Conservation (phyloP, 2,113 vertebrate species). For the Corythornis vintsioides region DNA sequence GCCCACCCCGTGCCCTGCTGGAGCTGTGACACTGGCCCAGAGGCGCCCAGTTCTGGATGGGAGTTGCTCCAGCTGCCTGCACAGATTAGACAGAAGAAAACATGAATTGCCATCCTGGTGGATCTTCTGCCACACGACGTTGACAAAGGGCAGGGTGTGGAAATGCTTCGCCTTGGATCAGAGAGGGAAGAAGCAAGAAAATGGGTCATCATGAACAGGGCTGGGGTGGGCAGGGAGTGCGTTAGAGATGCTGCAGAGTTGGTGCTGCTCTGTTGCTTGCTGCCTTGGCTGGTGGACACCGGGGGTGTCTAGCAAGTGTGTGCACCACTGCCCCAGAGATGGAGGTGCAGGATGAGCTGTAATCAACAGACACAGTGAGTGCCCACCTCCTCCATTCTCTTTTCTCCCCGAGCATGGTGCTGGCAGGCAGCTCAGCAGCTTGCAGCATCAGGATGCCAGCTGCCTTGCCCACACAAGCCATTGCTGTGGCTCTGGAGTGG, state of each 20-base stretch:
- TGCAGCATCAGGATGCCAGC: background rate
- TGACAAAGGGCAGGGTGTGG: constrained; percentile 39
- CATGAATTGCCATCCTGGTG: constrained; percentile 33
- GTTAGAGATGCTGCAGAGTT: background rate
- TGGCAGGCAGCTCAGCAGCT: background rate
- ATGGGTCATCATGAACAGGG: constrained; percentile 1
- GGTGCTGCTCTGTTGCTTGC: background rate
- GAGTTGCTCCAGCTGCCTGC: constrained; percentile 40
- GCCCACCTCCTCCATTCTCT: background rate
- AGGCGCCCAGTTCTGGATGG: background rate
- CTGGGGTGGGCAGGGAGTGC: background rate
- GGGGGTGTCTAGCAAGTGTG: no score
- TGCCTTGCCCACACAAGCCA: background rate
- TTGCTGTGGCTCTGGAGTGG: background rate
- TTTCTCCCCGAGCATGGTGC: background rate
- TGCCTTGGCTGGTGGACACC: background rate
- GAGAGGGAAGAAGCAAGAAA: background rate
- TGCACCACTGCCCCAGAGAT: background rate
- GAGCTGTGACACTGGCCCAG: background rate
- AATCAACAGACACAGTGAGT: background rate
- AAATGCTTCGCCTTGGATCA: constrained; percentile 22
- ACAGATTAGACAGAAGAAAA: constrained; percentile 47
- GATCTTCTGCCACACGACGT: constrained; percentile 11
- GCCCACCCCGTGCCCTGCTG: background rate
- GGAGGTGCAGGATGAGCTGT: background rate